Base-by-base conservation (phyloP, 1,140 invertebrate genomes). In the Drosophila subpulchrella region DNA sequence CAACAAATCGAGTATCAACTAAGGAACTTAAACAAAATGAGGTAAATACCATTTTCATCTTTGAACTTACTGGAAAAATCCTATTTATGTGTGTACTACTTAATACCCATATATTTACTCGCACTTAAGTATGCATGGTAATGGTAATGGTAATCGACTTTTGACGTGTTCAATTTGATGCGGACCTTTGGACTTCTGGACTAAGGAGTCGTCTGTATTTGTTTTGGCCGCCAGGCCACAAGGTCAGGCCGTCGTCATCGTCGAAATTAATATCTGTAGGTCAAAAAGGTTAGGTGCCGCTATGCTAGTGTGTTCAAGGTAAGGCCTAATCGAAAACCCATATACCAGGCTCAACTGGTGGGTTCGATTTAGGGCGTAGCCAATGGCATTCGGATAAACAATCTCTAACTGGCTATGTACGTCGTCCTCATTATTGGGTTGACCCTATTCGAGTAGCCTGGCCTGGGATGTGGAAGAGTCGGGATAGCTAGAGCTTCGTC, bases 251-350 rank as follows among this genome's bases (percentile, higher is more conserved):
- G 20, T 17, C 59, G 60, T 44, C 44, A 74, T 75, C 59, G 65
- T 75, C 53, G 20, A 30, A 56, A 75, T 75, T 67, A 75, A 66
- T 58, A 58, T 59, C 54, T 38, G 74, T 76, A 75, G 62, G 73
- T 75, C 54, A 58, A 57, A 76, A 42, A 59, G 73, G 73, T 66
- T 67, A 71, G 44, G 32, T 15, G 39, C 61, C 60, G 17, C 13
- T 36, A 55, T 36, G 65, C 15, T 36, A 17, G 47, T 53, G 24
- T 67, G 38, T 68, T 51, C 47, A 67, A 44, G 62, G 62, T 67
- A 74, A 74, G 58, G 70, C 54, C 39, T 54, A 66, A 57, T 48
- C 53, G 51, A 75, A 24, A 39, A 20, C 46, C 65, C 61, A 36
- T 30, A 53, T 38, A 17, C 44, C 61, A 38, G 24, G 48, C 60